Evolutionary conservation across 1,140 invertebrate species (phyloP), one percentile per base, ranked within the genome.

Genomic region (Caerostris extrusa): DNA sequence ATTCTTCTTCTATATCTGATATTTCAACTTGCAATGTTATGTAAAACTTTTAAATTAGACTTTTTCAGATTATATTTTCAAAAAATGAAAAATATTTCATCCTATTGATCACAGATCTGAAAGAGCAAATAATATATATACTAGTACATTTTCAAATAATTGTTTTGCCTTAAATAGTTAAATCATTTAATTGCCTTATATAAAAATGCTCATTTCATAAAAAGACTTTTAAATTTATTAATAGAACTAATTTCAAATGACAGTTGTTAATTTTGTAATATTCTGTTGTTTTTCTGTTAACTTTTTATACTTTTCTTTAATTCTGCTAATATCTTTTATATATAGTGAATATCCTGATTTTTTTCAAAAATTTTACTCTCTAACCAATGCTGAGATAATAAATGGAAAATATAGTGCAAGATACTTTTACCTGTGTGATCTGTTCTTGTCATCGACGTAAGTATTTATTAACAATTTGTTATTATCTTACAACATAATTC

Each of bases 391-490:
- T 0, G 97, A 98, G 95, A 97, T 99, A 94, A 98, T 99, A 95
- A 97, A 98, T 95, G 98, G 98, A 12, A 98, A 98, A 95, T 99
- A 98, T 95, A 98, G 98, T 96, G 97, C 98, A 3, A 96, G 98
- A 90, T 96, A 96, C 95, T 98, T 99, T 95, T 98, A 98, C 95
- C 96, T 99, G 53, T 97, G 98, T 0, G 98, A 99, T 96, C 96
- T 99, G 67, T 99, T 99, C 96, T 96, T 99, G 2, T 97, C 97
- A 93, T 99, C 99, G 77, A 98, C 98, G 97, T 98, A 96, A 97
- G 97, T 87, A 34, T 34, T 34, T 34, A 1, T 34, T 34, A 34
- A 34, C 34, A 34, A 2, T 34, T 34, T 34, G 34, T 34, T 34
- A 2, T 34, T 34, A n/a, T n/a, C n/a, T n/a, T n/a, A n/a, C n/a